Evolutionary conservation across 2,888 invertebrate genomes (phyloP).

Genomic region (Teleogryllus oceanicus): DNA sequence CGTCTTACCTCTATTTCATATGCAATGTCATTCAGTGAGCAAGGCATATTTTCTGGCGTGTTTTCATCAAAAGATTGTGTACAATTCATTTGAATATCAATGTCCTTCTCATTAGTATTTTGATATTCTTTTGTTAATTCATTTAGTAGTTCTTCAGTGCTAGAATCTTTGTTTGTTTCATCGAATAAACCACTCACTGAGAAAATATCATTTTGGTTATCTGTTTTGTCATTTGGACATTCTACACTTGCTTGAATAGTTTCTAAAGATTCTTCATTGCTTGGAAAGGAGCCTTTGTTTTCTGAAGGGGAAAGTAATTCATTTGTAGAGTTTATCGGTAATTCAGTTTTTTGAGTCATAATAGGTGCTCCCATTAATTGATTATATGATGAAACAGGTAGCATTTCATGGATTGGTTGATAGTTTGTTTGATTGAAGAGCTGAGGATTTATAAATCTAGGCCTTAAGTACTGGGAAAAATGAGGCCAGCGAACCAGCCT

Average conservation of each 20-base stretch:
- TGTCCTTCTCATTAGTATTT: background rate
- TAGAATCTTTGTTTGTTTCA: background rate
- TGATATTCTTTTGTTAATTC: background rate
- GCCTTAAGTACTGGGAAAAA: background rate
- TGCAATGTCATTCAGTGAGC: background rate
- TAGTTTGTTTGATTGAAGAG: background rate
- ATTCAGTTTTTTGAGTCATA: background rate
- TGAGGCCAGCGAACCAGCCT: background rate
- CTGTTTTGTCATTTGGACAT: background rate
- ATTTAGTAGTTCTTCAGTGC: background rate
- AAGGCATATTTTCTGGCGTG: background rate
- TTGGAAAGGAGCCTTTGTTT: background rate
- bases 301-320: background rate
- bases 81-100: background rate
- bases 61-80: background rate
- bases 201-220: background rate
- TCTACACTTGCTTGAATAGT: background rate
- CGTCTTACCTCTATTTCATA: background rate
- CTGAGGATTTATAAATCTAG: background rate
- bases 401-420: background rate
- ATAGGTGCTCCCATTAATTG: background rate
- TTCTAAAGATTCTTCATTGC: background rate
- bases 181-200: background rate
- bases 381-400: background rate
- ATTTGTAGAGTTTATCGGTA: background rate